Conservation (phyloP, 1,140 invertebrate species). For the Achatina immaculata region DNA sequence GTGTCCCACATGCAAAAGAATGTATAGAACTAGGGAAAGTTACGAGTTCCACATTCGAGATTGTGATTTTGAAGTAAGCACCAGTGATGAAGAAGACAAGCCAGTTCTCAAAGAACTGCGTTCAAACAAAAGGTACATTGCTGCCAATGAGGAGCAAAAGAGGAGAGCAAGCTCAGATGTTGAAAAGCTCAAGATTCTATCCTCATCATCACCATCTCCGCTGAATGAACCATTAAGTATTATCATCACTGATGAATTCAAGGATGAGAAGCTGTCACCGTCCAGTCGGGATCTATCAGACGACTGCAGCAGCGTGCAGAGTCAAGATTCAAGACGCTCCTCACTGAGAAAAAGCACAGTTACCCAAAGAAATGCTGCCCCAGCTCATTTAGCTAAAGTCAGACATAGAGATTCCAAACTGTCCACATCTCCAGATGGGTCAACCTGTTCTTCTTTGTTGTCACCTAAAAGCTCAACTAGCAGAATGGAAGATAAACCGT, state of each 20-base stretch:
- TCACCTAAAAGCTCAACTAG: slow-evolving; percentile 19
- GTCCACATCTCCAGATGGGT: slow-evolving; percentile 7
- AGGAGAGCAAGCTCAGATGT: slow-evolving; percentile 7
- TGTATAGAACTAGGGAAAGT: slow-evolving; percentile 88
- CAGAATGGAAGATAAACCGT: slow-evolving; percentile 22
- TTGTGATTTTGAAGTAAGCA: slow-evolving; percentile 76
- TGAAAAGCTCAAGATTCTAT: slow-evolving; percentile 10
- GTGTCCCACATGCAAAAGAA: slow-evolving; percentile 88
- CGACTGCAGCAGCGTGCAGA: slow-evolving; percentile 28
- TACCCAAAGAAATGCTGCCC: slow-evolving; percentile 41
- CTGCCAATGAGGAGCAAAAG: slow-evolving; percentile 2
- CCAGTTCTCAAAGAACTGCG: slow-evolving; percentile 33
- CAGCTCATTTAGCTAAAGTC: slow-evolving; percentile 35
- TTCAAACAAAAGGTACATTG: slow-evolving; percentile 10
- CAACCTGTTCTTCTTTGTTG: slow-evolving; percentile 23
- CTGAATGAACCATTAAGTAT: slow-evolving; percentile 35
- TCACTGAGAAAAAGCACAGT: slow-evolving; percentile 41
- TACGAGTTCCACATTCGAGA: slow-evolving; percentile 85
- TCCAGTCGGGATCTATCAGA: slow-evolving; percentile 22
- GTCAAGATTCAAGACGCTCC: slow-evolving; percentile 30
- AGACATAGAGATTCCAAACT: slow-evolving; percentile 19
- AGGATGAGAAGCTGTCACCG: slow-evolving; percentile 23
- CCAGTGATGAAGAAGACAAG: slow-evolving; percentile 67
- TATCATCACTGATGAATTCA: slow-evolving; percentile 38
- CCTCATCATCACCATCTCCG: slow-evolving; percentile 2